A percentile compares a stretch with the other conserved stretches of the same genome.
phyloP scores from a whole-genome alignment of 2,888 invertebrate species.

The Luffia ferchaultella region DNA sequence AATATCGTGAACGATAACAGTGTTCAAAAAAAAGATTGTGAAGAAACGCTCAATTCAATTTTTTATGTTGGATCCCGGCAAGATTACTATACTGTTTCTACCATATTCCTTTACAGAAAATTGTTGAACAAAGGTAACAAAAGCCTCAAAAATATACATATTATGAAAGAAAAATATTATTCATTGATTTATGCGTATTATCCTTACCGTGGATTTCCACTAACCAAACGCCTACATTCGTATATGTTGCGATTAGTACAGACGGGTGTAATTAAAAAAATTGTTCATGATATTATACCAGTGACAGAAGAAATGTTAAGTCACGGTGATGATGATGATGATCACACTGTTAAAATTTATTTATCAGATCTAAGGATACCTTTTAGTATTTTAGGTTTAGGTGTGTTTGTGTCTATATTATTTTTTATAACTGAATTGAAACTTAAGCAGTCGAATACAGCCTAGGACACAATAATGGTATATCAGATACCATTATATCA shows the following conservation, averaged over 20 bases:
- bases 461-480: too few relatives aligned
- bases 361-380: background rate
- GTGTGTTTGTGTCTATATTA: background rate
- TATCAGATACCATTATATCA: too few relatives aligned
- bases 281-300: background rate
- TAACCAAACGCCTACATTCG: slow-evolving; percentile 1
- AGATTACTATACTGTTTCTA: slow-evolving; percentile 8
- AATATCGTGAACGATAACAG: slow-evolving; percentile 3
- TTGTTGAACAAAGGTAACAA: background rate
- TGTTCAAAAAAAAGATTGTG: slow-evolving; percentile 5
- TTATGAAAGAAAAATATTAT: background rate
- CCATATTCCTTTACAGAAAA: slow-evolving; percentile 6
- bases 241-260: slow-evolving; percentile 1
- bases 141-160: background rate
- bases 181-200: slow-evolving; percentile 2
- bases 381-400: background rate
- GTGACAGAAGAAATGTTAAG: background rate
- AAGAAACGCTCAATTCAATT: slow-evolving; percentile 6
- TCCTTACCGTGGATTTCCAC: slow-evolving; percentile 1
- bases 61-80: slow-evolving; percentile 2
- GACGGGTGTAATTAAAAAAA: slow-evolving; percentile 1
- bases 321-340: background rate
- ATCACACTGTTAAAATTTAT: background rate
- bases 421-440: background rate
- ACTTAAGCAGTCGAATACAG: too few relatives aligned